Conservation (phyloP, 1,140 invertebrate genomes). For the Gryllus bimaculatus region DNA sequence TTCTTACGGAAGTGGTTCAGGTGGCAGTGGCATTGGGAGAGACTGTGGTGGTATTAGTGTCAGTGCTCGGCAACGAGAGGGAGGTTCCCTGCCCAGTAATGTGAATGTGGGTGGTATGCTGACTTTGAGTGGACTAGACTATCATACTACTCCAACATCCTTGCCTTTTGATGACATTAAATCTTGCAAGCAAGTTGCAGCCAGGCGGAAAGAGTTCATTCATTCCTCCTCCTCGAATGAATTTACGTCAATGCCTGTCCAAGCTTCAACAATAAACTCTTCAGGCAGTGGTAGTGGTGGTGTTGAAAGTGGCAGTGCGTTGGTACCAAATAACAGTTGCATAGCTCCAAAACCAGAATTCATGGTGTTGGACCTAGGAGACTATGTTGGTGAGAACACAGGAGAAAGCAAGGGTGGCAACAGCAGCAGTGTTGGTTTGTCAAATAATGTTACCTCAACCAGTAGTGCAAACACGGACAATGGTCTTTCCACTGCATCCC, state of each 20-base stretch:
- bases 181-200: not conserved
- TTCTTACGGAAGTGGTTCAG: not conserved
- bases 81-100: conserved; percentile 50
- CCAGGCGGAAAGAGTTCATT: conserved; percentile 5
- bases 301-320: not conserved
- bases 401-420: conserved; percentile 23
- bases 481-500: not conserved
- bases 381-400: conserved; percentile 23
- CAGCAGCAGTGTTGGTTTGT: conserved; percentile 26
- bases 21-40: not conserved
- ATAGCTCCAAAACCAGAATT: conserved; percentile 38
- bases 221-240: conserved; percentile 10
- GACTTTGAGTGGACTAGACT: conserved; percentile 16
- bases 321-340: conserved; percentile 9
- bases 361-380: conserved; percentile 36
- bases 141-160: conserved; percentile 8
- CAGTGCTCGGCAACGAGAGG: conserved; percentile 54
- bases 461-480: conserved; percentile 27
- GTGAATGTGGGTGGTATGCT: conserved; percentile 37
- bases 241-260: conserved; percentile 13
- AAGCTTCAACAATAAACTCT: conserved; percentile 8
- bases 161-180: conserved; percentile 10
- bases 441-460: conserved; percentile 25
- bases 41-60: conserved; percentile 35
- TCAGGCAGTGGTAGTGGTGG: conserved; percentile 6